Evolutionary conservation across 2,797 vertebrate genomes (phyloP).

Genomic region (Lagodon rhomboides): DNA sequence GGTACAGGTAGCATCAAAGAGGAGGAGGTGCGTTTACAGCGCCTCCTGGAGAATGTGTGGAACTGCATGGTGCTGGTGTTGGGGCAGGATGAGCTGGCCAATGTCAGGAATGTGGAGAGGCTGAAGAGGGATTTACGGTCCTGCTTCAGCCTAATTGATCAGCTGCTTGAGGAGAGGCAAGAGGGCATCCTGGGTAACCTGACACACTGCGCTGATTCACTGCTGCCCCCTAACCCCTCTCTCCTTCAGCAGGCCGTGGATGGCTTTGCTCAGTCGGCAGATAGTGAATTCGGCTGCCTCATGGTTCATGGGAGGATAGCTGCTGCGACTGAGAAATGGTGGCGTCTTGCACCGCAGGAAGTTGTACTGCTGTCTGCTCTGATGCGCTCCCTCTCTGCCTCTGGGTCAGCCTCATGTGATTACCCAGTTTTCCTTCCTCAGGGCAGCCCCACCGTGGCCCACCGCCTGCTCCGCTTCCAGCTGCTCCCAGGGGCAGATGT

Average conservation of each 20-base stretch:
- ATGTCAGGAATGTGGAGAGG: slow-evolving; percentile 90
- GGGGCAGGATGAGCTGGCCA: slow-evolving; percentile 90
- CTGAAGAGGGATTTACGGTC: slow-evolving; percentile 92
- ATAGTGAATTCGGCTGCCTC: slow-evolving; percentile 91
- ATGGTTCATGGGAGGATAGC: slow-evolving; percentile 85
- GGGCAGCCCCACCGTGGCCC: slow-evolving; percentile 93
- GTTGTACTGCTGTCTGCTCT: slow-evolving; percentile 89
- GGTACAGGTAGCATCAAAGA: slow-evolving; percentile 75
- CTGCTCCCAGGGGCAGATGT: slow-evolving; percentile 89
- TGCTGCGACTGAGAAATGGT: slow-evolving; percentile 92
- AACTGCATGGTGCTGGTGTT: slow-evolving; percentile 93
- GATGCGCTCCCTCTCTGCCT: slow-evolving; percentile 82
- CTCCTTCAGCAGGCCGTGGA: slow-evolving; percentile 88
- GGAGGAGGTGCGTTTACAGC: slow-evolving; percentile 84
- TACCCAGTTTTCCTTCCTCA: slow-evolving; percentile 93
- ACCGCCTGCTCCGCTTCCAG: slow-evolving; percentile 90
- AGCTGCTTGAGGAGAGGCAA: slow-evolving; percentile 86
- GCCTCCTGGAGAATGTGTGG: slow-evolving; percentile 92
- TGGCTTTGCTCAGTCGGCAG: slow-evolving; percentile 86
- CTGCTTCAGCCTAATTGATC: slow-evolving; percentile 91
- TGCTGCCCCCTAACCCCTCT: slow-evolving; percentile 82
- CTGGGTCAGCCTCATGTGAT: slow-evolving; percentile 87
- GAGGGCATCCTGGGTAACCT: slow-evolving; percentile 88
- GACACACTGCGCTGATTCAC: slow-evolving; percentile 91
- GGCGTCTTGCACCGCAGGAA: slow-evolving; percentile 90